These are phyloP conservation scores for Allolobophora icterica DNA, from an alignment of 2,888 invertebrate genomes.

Conservation along the genomic window DNA sequence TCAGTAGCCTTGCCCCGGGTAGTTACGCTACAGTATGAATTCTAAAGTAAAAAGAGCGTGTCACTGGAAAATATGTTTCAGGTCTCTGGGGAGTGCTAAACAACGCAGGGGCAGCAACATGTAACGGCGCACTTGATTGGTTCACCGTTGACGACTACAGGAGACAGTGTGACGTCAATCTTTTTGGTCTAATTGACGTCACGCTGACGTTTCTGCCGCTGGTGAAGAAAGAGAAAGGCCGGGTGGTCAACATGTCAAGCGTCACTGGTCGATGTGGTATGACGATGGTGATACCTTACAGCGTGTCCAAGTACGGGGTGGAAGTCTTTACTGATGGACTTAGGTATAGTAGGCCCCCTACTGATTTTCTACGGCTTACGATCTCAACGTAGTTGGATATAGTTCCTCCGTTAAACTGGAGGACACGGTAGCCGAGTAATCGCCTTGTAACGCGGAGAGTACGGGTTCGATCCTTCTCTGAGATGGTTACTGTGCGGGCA, in stretches of 20 bases:
- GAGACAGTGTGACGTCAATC: constrained; percentile 9
- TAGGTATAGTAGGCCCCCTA: neutral
- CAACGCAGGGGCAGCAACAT: neutral
- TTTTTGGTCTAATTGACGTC: neutral
- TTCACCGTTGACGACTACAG: constrained; percentile 18
- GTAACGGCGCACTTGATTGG: neutral
- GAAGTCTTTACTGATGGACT: neutral
- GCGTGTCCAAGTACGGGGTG: neutral
- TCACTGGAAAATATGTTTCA: neutral
- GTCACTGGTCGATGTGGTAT: neutral
- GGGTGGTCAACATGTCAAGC: constrained; percentile 22
- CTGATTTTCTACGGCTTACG: too few relatives aligned
- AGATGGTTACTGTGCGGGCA: too few relatives aligned
- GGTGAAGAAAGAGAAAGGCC: constrained; percentile 12
- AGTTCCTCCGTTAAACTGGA: too few relatives aligned
- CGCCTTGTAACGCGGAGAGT: too few relatives aligned
- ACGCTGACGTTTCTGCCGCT: neutral
- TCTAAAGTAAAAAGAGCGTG: too few relatives aligned
- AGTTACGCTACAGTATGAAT: too few relatives aligned
- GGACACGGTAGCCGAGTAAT: too few relatives aligned
- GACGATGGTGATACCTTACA: neutral
- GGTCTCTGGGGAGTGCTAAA: neutral
- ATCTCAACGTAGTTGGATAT: too few relatives aligned
- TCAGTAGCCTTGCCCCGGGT: too few relatives aligned
- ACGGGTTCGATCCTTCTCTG: too few relatives aligned